These are phyloP conservation scores for Halcyon smyrnensis DNA, from an alignment of 2,797 vertebrate species.

Conservation along the genomic window DNA sequence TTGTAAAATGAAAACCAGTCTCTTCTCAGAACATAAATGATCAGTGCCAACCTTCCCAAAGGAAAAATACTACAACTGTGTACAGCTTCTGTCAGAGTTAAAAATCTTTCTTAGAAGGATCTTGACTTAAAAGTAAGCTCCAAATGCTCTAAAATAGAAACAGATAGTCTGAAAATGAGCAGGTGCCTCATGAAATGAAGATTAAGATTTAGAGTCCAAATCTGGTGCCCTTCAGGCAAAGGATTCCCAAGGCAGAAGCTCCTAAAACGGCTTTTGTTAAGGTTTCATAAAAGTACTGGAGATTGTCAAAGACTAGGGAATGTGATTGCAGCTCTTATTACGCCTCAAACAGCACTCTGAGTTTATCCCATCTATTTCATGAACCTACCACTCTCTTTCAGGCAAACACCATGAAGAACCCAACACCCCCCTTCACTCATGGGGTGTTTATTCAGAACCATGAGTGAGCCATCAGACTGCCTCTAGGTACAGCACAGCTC, in stretches of 20 bases:
- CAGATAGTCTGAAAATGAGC: background rate
- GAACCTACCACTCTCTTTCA: background rate
- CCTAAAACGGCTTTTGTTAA: slow-evolving; percentile 1
- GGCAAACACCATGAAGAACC: background rate
- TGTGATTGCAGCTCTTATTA: background rate
- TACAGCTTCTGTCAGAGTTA: slow-evolving; percentile 37
- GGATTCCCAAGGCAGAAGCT: slow-evolving; percentile 17
- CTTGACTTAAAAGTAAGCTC: slow-evolving; percentile 34
- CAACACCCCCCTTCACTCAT: background rate
- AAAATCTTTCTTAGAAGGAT: slow-evolving; percentile 47
- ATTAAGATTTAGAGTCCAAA: slow-evolving; percentile 37
- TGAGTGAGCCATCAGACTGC: background rate
- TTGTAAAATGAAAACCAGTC: slow-evolving; percentile 40
- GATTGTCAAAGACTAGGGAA: background rate
- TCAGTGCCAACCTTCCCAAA: slow-evolving; percentile 40
- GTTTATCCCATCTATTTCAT: background rate
- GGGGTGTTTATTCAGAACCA: background rate
- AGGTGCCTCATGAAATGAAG: slow-evolving; percentile 39
- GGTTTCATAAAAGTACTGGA: background rate
- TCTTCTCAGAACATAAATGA: slow-evolving; percentile 52
- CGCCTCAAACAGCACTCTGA: background rate
- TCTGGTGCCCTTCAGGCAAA: slow-evolving; percentile 34
- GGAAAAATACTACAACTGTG: slow-evolving; percentile 39
- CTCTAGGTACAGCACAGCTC: background rate
- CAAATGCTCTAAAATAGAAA: background rate